phyloP scores from a whole-genome alignment of 2,797 vertebrate species.

The Heterohyrax brucei region DNA sequence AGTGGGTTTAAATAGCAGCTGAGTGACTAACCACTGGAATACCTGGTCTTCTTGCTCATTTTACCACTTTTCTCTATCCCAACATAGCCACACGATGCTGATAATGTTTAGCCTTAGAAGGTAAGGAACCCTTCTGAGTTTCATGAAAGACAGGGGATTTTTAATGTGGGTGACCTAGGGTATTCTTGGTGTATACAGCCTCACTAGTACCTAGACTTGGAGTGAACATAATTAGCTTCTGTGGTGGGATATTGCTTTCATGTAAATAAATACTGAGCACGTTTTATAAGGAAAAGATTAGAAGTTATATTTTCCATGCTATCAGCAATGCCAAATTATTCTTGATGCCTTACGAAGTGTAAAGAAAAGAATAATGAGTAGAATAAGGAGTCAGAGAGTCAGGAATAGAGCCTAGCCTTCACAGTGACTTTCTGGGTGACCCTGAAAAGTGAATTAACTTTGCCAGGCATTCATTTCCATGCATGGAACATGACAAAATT shows the following conservation, averaged over 20 bases:
- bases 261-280: constrained; percentile 42
- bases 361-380: constrained; percentile 80
- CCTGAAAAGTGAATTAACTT: constrained; percentile 54
- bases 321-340: constrained; percentile 62
- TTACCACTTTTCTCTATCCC: neutral
- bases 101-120: neutral
- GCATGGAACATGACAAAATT: constrained; percentile 45
- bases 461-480: neutral
- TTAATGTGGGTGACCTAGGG: neutral
- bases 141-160: constrained; percentile 26
- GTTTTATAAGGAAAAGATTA: constrained; percentile 22
- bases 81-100: neutral
- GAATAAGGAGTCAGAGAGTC: constrained; percentile 73
- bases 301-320: constrained; percentile 38
- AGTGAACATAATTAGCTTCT: constrained; percentile 7
- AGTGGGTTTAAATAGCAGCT: too few relatives aligned
- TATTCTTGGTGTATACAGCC: constrained; percentile 17
- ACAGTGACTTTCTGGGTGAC: constrained; percentile 69
- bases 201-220: constrained; percentile 8
- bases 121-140: neutral
- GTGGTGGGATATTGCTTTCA: constrained; percentile 21
- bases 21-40: too few relatives aligned
- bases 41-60: neutral
- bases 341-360: constrained; percentile 69
- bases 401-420: constrained; percentile 71